These are phyloP conservation scores for Leucopternis melanops DNA, from an alignment of 2,113 vertebrate genomes.

Conservation along the genomic window DNA sequence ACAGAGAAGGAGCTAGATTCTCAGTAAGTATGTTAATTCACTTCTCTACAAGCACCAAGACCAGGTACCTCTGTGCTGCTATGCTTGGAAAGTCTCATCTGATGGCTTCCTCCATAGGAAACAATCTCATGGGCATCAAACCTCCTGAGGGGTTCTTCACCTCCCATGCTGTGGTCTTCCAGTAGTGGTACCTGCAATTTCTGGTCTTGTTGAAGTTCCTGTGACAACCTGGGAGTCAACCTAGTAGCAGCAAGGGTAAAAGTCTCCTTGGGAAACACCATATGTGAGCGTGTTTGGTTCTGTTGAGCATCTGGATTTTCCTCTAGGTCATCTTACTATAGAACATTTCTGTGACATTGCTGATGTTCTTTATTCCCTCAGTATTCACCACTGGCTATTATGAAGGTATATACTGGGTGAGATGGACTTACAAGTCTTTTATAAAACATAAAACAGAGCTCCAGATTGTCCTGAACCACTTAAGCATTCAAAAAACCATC, in stretches of 20 bases:
- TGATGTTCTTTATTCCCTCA: background rate
- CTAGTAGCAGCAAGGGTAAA: background rate
- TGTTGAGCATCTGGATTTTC: background rate
- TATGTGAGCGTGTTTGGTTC: background rate
- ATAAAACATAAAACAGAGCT: background rate
- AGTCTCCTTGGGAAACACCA: background rate
- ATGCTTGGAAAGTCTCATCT: background rate
- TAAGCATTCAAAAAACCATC: background rate
- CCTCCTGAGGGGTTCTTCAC: background rate
- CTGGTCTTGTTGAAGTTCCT: background rate
- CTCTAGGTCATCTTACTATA: background rate
- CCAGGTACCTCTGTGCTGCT: background rate
- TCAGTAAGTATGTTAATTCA: background rate
- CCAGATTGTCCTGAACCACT: background rate
- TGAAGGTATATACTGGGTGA: background rate
- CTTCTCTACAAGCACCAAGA: accelerated
- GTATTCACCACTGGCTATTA: background rate
- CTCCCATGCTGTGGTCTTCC: background rate
- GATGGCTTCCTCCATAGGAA: background rate
- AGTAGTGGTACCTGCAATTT: background rate
- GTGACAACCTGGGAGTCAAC: background rate
- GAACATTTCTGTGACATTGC: background rate
- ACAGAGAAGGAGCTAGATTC: background rate
- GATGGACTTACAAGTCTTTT: background rate
- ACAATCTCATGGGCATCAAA: background rate